These are phyloP conservation scores for Todiramphus chloris DNA, from an alignment of 2,113 vertebrate genomes.

Conservation along the genomic window DNA sequence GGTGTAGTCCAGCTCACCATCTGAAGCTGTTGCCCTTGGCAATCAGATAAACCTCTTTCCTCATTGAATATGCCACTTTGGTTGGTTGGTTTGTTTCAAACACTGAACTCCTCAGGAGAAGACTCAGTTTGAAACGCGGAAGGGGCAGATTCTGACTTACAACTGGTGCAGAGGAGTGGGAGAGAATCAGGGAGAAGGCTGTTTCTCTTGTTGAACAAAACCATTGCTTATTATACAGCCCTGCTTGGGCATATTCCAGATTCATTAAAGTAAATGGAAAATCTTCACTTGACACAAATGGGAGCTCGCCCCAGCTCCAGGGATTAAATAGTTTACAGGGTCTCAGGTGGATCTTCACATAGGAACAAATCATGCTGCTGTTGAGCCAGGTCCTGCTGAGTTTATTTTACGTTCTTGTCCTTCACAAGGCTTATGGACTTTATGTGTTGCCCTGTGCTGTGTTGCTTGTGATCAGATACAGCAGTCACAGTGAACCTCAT, in stretches of 20 bases:
- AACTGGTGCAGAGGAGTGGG: not conserved
- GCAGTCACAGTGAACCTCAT: not conserved
- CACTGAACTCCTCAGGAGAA: rapidly evolving
- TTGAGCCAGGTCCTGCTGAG: not conserved
- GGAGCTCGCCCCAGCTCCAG: not conserved
- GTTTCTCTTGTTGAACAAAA: slow-evolving; percentile 12
- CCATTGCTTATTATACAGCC: not conserved
- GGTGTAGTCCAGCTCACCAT: not conserved
- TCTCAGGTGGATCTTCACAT: not conserved
- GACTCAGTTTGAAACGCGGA: not conserved
- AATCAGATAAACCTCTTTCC: not conserved
- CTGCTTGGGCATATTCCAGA: not conserved
- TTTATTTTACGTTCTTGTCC: not conserved
- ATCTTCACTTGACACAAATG: slow-evolving; percentile 4
- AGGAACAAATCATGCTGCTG: not conserved
- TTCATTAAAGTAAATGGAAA: slow-evolving; percentile 16
- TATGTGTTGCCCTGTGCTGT: not conserved
- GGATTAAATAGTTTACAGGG: not conserved
- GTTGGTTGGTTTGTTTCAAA: not conserved
- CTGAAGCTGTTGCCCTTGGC: not conserved
- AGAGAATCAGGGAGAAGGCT: not conserved
- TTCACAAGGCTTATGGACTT: not conserved
- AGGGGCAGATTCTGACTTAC: not conserved
- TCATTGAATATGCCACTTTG: not conserved
- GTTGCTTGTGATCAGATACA: not conserved